These are phyloP conservation scores for Cryptotermes secundus DNA, from an alignment of 1,140 invertebrate species.

Conservation along the genomic window DNA sequence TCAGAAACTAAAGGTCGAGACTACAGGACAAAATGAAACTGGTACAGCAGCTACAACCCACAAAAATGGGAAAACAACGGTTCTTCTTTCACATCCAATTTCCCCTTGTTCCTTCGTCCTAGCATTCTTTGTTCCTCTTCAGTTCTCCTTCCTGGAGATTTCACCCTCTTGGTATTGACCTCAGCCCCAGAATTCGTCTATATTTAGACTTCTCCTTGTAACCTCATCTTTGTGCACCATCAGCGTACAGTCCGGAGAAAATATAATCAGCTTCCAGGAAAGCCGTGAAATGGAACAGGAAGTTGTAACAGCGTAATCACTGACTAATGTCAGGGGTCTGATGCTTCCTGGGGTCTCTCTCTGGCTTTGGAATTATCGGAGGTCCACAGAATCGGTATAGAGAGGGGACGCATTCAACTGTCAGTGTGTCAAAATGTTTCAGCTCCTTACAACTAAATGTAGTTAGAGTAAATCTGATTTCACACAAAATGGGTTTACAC, in stretches of 20 bases:
- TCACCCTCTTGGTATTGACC: slow-evolving; percentile 14
- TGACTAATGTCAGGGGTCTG: too few species aligned
- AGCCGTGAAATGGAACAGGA: not conserved
- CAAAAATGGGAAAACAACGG: not conserved
- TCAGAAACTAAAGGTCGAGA: not conserved
- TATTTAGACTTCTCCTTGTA: not conserved
- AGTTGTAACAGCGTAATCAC: not conserved
- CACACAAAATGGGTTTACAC: too few species aligned
- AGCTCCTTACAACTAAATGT: too few species aligned
- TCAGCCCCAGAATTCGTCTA: slow-evolving; percentile 5
- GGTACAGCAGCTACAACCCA: not conserved
- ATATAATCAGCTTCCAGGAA: not conserved
- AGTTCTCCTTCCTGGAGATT: not conserved
- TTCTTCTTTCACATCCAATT: not conserved
- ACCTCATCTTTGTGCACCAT: not conserved
- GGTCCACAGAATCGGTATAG: too few species aligned
- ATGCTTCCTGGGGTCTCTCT: too few species aligned
- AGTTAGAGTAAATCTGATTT: too few species aligned
- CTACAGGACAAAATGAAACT: not conserved
- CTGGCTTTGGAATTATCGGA: too few species aligned
- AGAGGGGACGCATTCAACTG: too few species aligned
- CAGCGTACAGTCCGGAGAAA: not conserved
- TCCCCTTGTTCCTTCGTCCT: not conserved
- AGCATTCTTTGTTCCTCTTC: not conserved
- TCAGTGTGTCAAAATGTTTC: too few species aligned